A percentile compares a stretch with the other conserved stretches of the same genome.
These are phyloP conservation scores for Cyphomyrus plagiostoma DNA, from an alignment of 2,113 vertebrate species.

Conservation along the genomic window DNA sequence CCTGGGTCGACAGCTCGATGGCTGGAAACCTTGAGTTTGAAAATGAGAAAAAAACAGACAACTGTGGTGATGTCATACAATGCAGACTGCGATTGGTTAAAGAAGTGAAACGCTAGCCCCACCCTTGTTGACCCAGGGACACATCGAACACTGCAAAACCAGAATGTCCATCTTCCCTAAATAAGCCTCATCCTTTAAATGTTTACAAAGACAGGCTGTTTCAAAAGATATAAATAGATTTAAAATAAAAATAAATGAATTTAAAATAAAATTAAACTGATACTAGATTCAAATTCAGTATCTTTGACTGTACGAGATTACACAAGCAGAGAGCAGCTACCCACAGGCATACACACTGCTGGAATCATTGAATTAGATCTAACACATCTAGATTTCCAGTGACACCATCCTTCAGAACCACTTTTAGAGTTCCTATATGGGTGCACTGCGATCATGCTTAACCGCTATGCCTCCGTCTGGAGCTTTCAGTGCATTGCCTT, in stretches of 20 bases:
- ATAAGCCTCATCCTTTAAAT: neutral
- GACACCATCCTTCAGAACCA: neutral
- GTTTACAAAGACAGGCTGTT: neutral
- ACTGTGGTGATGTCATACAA: neutral
- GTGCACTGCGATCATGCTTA: neutral
- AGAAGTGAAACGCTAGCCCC: neutral
- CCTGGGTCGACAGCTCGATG: too few species aligned
- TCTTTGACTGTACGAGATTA: neutral
- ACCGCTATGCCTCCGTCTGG: neutral
- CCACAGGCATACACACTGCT: neutral
- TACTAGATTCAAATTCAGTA: neutral
- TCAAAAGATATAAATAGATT: neutral
- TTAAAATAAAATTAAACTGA: neutral
- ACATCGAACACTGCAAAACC: neutral
- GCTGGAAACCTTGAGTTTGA: neutral
- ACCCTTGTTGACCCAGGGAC: neutral
- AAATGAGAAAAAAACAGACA: neutral
- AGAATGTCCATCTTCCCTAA: neutral
- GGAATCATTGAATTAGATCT: neutral
- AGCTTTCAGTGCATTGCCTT: neutral
- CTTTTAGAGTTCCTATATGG: neutral
- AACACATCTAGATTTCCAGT: neutral
- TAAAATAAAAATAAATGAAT: neutral
- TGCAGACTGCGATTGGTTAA: neutral
- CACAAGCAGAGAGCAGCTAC: neutral